Evolutionary conservation across 2,113 vertebrate genomes (phyloP).

Genomic region (Podarcis raffonei): DNA sequence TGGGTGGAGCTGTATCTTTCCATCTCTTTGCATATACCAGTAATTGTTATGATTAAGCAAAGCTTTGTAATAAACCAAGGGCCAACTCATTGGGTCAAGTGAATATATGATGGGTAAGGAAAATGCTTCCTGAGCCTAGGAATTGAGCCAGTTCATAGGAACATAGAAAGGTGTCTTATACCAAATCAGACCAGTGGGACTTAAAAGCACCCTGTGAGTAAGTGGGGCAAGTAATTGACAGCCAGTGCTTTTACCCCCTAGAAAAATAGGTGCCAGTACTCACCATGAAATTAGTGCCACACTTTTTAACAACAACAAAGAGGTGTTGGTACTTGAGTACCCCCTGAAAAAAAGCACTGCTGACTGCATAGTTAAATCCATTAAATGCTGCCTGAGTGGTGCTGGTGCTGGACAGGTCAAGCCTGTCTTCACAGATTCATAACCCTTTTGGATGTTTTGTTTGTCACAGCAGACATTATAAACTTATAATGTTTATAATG

Average conservation of each 20-base stretch:
- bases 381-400: too few relatives aligned
- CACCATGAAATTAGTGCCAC: too few relatives aligned
- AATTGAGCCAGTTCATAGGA: neutral
- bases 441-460: neutral
- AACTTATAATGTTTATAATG: too few relatives aligned
- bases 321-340: too few relatives aligned
- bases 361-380: neutral
- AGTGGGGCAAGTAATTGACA: neutral
- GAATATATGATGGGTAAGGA: neutral
- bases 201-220: neutral
- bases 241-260: too few relatives aligned
- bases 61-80: neutral
- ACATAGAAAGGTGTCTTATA: too few relatives aligned
- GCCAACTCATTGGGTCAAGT: neutral
- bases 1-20: too few relatives aligned
- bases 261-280: too few relatives aligned
- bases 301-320: too few relatives aligned
- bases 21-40: too few relatives aligned
- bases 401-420: neutral
- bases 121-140: neutral
- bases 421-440: neutral
- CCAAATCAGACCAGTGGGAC: too few relatives aligned
- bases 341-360: neutral
- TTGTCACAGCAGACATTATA: neutral
- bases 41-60: neutral